These are phyloP conservation scores for Phoebastria nigripes DNA, from an alignment of 2,797 vertebrate genomes.

Conservation along the genomic window DNA sequence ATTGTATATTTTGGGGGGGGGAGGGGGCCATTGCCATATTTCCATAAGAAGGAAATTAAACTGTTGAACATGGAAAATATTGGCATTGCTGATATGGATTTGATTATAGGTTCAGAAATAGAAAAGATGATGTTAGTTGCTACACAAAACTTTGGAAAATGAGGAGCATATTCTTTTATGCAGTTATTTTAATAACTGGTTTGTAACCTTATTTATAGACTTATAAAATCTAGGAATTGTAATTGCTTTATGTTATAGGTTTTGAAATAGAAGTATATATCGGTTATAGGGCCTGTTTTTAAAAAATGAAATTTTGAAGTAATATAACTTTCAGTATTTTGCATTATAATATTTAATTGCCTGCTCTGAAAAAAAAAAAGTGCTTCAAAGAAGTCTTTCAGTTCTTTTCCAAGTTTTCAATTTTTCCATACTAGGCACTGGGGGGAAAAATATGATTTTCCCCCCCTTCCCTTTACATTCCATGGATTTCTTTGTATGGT, in stretches of 20 bases:
- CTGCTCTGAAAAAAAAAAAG: neutral
- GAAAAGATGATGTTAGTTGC: neutral
- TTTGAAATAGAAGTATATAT: neutral
- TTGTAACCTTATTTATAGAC: neutral
- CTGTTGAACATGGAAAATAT: neutral
- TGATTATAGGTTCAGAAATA: neutral
- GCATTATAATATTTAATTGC: neutral
- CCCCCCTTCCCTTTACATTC: neutral
- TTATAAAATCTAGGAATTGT: neutral
- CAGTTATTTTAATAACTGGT: neutral
- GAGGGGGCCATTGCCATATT: neutral
- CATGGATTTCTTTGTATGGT: neutral
- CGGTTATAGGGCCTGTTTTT: neutral
- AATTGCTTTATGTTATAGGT: neutral
- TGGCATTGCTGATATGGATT: neutral
- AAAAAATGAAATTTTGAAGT: neutral
- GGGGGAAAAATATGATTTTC: rapidly evolving
- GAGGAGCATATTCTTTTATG: neutral
- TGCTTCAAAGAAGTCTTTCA: neutral
- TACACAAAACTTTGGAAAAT: neutral
- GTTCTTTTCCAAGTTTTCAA: neutral
- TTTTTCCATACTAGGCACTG: neutral
- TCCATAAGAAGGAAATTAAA: neutral
- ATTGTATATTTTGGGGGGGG: neutral
- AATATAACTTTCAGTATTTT: neutral